These are phyloP conservation scores for Eulemur macaco DNA, from an alignment of 2,113 vertebrate genomes.

Conservation along the genomic window DNA sequence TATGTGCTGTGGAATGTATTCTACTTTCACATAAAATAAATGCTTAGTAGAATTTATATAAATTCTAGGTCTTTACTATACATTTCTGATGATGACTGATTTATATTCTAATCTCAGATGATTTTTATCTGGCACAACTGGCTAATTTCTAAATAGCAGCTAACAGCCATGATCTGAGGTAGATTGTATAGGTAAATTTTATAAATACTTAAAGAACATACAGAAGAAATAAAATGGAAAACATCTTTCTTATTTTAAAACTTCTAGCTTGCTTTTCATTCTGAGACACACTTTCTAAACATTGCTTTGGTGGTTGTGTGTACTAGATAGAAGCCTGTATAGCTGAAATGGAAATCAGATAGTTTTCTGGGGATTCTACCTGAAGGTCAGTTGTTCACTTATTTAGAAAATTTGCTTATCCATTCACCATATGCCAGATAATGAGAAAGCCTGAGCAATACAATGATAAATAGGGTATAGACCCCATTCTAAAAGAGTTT, in stretches of 20 bases:
- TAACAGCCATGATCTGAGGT: background rate
- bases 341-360: background rate
- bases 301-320: background rate
- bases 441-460: background rate
- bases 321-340: background rate
- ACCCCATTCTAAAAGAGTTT: background rate
- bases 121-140: constrained; percentile 34
- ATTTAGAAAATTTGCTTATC: background rate
- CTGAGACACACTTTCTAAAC: background rate
- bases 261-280: background rate
- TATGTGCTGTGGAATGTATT: constrained; percentile 43
- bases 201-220: constrained; percentile 10
- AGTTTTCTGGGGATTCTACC: background rate
- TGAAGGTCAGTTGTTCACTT: background rate
- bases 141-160: background rate
- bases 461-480: background rate
- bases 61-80: constrained; percentile 50
- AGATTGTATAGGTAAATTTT: constrained; percentile 6
- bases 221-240: background rate
- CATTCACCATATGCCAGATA: background rate
- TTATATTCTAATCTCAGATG: constrained; percentile 40
- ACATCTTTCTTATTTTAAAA: background rate
- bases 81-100: constrained; percentile 60
- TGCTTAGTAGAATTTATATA: constrained; percentile 51
- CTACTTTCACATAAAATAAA: constrained; percentile 64